Percentiles rank a stretch among this genome's conserved stretches.
Evolutionary conservation across 2,888 invertebrate species (phyloP).

Genomic region (Euproctis similis): DNA sequence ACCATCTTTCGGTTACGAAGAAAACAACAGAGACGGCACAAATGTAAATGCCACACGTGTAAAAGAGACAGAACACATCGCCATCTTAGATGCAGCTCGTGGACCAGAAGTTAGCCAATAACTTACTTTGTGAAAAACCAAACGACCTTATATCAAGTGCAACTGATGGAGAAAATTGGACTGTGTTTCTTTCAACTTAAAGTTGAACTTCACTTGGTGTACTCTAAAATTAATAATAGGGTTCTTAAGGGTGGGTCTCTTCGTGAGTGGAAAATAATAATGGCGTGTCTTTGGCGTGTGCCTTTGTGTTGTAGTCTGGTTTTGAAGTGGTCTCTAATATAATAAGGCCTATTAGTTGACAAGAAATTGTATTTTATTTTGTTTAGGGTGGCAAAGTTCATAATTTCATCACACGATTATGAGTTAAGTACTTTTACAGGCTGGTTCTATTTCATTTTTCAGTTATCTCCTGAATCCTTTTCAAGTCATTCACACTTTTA

Average conservation of each 20-base stretch:
- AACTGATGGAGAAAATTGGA: constrained; percentile 38
- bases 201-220: constrained; percentile 32
- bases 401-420: too few species aligned
- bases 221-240: constrained; percentile 54
- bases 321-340: constrained; percentile 49
- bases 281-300: constrained; percentile 46
- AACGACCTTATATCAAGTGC: constrained; percentile 38
- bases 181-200: constrained; percentile 35
- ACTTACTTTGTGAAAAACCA: constrained; percentile 37
- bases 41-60: constrained; percentile 15
- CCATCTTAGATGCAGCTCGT: constrained; percentile 72
- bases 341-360: constrained; percentile 43
- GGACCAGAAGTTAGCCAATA: constrained; percentile 73
- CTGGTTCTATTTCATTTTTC: too few species aligned
- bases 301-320: constrained; percentile 42
- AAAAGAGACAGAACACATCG: constrained; percentile 46
- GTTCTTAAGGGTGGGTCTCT: constrained; percentile 48
- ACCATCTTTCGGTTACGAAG: constrained; percentile 62
- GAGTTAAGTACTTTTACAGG: too few species aligned
- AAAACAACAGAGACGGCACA: constrained; percentile 46
- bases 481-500: too few species aligned
- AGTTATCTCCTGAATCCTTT: too few species aligned
- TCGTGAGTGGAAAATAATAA: constrained; percentile 43
- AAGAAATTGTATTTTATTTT: constrained; percentile 35
- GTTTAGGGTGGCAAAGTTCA: constrained; percentile 14